A percentile compares a stretch with the other conserved stretches of the same genome.
Evolutionary conservation across 2,113 vertebrate species (phyloP).

Genomic region (Elgaria multicarinata): DNA sequence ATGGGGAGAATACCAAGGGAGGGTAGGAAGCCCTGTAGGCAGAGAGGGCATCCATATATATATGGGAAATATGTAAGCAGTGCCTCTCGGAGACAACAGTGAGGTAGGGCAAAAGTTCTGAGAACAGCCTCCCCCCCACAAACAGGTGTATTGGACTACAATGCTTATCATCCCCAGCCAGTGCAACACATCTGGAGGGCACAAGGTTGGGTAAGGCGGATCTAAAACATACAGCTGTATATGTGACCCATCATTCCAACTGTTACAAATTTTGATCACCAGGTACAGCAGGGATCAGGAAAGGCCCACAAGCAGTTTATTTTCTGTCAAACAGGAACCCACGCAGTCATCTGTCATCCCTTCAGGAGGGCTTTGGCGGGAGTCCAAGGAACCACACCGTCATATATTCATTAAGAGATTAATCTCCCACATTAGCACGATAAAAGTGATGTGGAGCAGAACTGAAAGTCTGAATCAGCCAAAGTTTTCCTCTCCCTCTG

Average conservation of each 20-base stretch:
- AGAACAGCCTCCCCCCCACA: background rate
- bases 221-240: background rate
- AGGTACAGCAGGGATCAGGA: slow-evolving; percentile 23
- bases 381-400: slow-evolving; percentile 28
- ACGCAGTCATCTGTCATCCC: slow-evolving; percentile 55
- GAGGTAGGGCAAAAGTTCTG: background rate
- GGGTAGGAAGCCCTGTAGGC: background rate
- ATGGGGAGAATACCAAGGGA: background rate
- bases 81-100: too few species aligned
- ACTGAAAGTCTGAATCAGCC: slow-evolving; percentile 51
- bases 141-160: background rate
- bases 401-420: slow-evolving; percentile 60
- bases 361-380: slow-evolving; percentile 51
- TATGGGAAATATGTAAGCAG: background rate
- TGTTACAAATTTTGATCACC: background rate
- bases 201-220: background rate
- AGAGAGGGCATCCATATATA: too few species aligned
- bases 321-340: slow-evolving; percentile 53
- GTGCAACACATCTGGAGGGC: background rate
- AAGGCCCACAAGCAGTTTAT: slow-evolving; percentile 42
- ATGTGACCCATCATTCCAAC: background rate
- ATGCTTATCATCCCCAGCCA: background rate
- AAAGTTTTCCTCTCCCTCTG: background rate
- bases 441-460: slow-evolving; percentile 51
- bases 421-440: slow-evolving; percentile 62